Evolutionary conservation across 2,113 vertebrate genomes (phyloP), one percentile per base, ranked within the genome.

Genomic region (Eubucco bourcierii): DNA sequence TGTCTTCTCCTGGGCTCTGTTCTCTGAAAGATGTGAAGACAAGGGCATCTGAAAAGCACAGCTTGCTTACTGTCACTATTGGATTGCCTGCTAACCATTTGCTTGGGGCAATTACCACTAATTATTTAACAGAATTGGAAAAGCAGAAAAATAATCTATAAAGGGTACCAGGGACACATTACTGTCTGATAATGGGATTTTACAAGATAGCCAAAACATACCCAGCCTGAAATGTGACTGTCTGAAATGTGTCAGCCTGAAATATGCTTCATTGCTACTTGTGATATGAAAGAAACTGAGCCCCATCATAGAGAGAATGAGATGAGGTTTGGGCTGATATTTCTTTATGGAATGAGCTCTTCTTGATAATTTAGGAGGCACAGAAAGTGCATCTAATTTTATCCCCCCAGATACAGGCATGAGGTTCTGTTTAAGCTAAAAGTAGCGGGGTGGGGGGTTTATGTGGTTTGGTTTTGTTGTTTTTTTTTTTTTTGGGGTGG

Each of bases 81-180:
- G 84, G 88, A 93, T 90, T 84, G 59, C 90, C 76, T 33, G 90
- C 63, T 73, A 93, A 81, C 90, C 71, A 37, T 88, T 95, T 92
- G 90, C 95, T 90, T 92, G 84, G 66, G 92, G 92, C 90, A 94
- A 89, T 96, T 93, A 87, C 80, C 56, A 59, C 87, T 96, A 92
- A 96, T 96, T 96, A 95, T 95, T 96, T 93, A 76, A 84, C 81
- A 59, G 90, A 95, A 87, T 44, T 89, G 90, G 59, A 86, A 94
- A 94, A 80, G 84, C 31, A 56, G 84, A 63, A 63, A 95, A 89
- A 95, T 76, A 88, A 85, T 80, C 80, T 64, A 71, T 90, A 84
- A 92, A 84, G 92, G 87, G 15, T 93, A 33, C 56, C 9, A 56
- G 92, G 88, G 87, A 89, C 56, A 66, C 64, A 74, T 88, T 80